phyloP scores from a whole-genome alignment of 2,113 vertebrate species.

The Corythaixoides concolor region DNA sequence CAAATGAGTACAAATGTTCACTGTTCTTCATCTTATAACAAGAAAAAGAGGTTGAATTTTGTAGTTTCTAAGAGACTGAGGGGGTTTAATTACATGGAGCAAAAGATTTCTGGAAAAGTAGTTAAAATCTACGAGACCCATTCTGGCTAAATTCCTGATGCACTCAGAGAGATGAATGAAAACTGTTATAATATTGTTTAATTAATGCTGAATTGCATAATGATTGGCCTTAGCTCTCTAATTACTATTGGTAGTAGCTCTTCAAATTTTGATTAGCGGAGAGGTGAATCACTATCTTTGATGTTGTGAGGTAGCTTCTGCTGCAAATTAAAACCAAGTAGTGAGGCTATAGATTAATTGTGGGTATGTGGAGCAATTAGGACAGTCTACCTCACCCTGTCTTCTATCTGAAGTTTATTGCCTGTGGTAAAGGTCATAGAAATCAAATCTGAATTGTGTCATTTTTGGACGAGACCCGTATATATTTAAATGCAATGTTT shows the following conservation, averaged over 20 bases:
- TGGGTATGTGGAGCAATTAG: constrained; percentile 36
- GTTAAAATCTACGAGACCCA: background rate
- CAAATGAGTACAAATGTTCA: background rate
- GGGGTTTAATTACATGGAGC: background rate
- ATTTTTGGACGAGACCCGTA: background rate
- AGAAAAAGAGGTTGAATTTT: background rate
- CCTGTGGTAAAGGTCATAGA: constrained; percentile 41
- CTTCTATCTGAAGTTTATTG: constrained; percentile 23
- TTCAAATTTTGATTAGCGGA: constrained; percentile 59
- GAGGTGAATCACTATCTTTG: constrained; percentile 56
- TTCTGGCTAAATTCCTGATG: background rate
- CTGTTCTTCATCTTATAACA: background rate
- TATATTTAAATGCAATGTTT: background rate
- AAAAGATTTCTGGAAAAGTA: background rate
- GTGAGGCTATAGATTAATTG: constrained; percentile 59
- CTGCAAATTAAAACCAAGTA: constrained; percentile 25
- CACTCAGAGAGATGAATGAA: background rate
- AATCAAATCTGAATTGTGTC: constrained; percentile 8
- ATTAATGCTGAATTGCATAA: constrained; percentile 56
- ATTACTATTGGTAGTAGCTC: constrained; percentile 57
- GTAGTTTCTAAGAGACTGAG: background rate
- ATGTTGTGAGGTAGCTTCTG: constrained; percentile 41
- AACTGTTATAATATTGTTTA: constrained; percentile 27
- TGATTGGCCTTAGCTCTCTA: constrained; percentile 37
- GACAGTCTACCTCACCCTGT: background rate